Base-by-base conservation (phyloP, 2,113 vertebrate genomes). In the Sminthopsis crassicaudata region DNA sequence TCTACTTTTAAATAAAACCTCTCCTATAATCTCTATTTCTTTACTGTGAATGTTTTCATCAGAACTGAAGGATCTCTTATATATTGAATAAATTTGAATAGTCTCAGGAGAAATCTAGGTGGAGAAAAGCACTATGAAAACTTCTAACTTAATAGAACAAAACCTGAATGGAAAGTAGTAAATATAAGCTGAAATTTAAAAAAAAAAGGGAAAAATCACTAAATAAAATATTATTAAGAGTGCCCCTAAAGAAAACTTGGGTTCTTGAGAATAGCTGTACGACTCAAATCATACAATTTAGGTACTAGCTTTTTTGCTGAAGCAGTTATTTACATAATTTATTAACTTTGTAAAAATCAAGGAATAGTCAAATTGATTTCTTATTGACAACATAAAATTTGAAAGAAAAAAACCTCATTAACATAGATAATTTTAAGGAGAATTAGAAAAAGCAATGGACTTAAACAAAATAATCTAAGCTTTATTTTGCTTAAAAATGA, bases 401-500 rank as follows among this genome's bases (percentile, higher is more conserved):
- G 1, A 8, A 8, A 89, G 53, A 50, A 76, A 90, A 51, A 94
- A 93, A 12, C 54, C 53, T 52, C 4, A 36, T 26, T 57, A 54
- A 42, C 2, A 8, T 26, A 2, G 30, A 94, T 0, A 93, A 51
- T 46, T 90, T 12, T 0, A 93, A 93, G 26, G 12, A 93, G 25
- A 84, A 14, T n/a, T 0, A 91, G 10, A 60, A 60, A 95, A 89
- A 60, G 27, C 53, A 8, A 36, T 92, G 24, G 1, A 55, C 24
- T 55, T 55, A 55, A 24, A 55, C 24, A 25, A 8, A 26, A n/a
- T 27, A 30, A 89, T 91, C 48, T 94, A 89, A 2, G 57, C 0
- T 92, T 91, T 51, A 92, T 46, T 60, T 93, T 93, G 27, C 14
- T 89, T n/a, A 92, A 42, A 91, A 94, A 53, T 46, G 27, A 27